Conservation (phyloP, 2,113 vertebrate species). For the Eupsittula cactorum region DNA sequence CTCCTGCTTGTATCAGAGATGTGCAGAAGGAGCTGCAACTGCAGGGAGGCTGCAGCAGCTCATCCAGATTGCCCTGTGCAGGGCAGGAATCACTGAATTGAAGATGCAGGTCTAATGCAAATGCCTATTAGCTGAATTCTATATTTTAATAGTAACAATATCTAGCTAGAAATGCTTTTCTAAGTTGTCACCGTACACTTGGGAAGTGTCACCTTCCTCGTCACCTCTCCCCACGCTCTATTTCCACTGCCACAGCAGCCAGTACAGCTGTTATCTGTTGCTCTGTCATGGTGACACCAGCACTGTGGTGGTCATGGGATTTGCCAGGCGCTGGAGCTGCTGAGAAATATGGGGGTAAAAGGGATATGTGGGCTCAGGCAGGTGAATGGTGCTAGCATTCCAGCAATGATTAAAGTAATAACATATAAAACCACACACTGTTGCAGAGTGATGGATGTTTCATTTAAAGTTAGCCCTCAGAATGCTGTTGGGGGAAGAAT, state of each 20-base stretch:
- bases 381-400: not conserved
- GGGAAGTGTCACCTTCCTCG: not conserved
- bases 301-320: rapidly evolving
- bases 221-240: not conserved
- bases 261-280: not conserved
- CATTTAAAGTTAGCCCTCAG: not conserved
- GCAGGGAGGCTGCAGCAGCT: not conserved
- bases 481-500: not conserved
- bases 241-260: not conserved
- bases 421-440: rapidly evolving
- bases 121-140: not conserved
- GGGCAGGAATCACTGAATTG: not conserved
- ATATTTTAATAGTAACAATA: not conserved
- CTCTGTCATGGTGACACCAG: not conserved
- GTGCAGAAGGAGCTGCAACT: not conserved
- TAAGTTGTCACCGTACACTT: not conserved
- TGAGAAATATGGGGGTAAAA: not conserved
- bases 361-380: not conserved
- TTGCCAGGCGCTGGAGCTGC: not conserved
- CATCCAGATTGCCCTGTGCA: rapidly evolving
- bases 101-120: not conserved
- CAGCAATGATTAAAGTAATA: not conserved
- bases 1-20: not conserved
- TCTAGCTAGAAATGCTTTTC: not conserved
- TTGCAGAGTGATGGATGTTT: not conserved